Evolutionary conservation across 2,113 vertebrate genomes (phyloP), one percentile per base, ranked within the genome.

Genomic region (Rhinoderma darwinii): DNA sequence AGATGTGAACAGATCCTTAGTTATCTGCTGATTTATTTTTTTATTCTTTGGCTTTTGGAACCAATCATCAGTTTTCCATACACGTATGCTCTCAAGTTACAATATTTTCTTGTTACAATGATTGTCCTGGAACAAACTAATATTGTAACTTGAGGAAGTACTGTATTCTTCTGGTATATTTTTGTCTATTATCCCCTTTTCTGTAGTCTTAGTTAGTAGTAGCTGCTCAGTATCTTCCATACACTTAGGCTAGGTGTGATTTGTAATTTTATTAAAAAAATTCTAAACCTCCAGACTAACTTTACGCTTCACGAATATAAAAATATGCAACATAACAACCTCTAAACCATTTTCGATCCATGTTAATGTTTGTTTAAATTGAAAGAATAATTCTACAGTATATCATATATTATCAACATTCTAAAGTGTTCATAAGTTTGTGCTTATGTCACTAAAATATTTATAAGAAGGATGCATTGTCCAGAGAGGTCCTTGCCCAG

Each of bases 391-490:
- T 79, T 79, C 35, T 14, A n/a, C n/a, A n/a, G n/a, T n/a, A 59
- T 79, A 37, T 59, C 30, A 56, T 79, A 22, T 37, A 79, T 79
- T 54, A 79, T 79, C 59, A 59, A 79, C 32, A 56, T 79, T 56
- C 30, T 39, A 35, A 59, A 37, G 32, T 79, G 44, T 50, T 77
- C 63, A 77, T 30, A 30, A 32, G 3, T 78, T 78, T 78, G 22
- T 78, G 76, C 30, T 32, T 15, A 30, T 50, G 22, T 75, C 27
- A 32, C n/a, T 50, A 50, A 50, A n/a, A n/a, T 51, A 77, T 44
- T 54, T 51, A 51, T 12, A 78, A 54, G 5, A 70, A 78, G 41
- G 17, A 77, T 77, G 12, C n/a, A 77, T 43, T 11, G 25, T 43
- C 20, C 72, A 43, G 6, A 39, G 41, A 74, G 22, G 39, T 22